phyloP scores from a whole-genome alignment of 2,797 vertebrate genomes.

The Rhyacichthys aspro region DNA sequence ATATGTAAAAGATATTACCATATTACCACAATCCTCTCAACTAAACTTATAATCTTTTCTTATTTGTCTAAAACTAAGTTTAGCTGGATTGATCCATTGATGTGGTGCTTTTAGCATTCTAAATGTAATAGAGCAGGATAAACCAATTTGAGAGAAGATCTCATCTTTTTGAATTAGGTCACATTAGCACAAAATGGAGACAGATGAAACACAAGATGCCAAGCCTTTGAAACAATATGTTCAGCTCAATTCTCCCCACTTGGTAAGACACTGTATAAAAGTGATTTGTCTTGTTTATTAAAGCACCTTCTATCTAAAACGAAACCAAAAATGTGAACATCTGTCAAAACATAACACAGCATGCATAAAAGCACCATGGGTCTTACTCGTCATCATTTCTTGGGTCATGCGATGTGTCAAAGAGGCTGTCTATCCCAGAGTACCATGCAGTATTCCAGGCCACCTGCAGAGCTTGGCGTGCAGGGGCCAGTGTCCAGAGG shows the following conservation, averaged over 20 bases:
- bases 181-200: slow-evolving; percentile 71
- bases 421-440: slow-evolving; percentile 84
- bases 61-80: slow-evolving; percentile 29
- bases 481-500: slow-evolving; percentile 77
- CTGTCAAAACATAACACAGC: slow-evolving; percentile 1
- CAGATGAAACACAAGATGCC: slow-evolving; percentile 60
- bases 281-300: slow-evolving; percentile 4
- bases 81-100: slow-evolving; percentile 49
- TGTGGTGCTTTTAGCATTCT: slow-evolving; percentile 47
- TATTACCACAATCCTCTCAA: background rate
- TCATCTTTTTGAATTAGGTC: slow-evolving; percentile 73
- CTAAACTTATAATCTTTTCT: slow-evolving; percentile 13
- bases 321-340: background rate
- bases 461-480: slow-evolving; percentile 85
- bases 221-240: slow-evolving; percentile 47
- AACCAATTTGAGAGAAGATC: slow-evolving; percentile 47
- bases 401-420: slow-evolving; percentile 64
- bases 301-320: slow-evolving; percentile 3
- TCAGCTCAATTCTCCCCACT: slow-evolving; percentile 25
- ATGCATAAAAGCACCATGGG: background rate
- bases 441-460: slow-evolving; percentile 94
- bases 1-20: background rate
- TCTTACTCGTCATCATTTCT: slow-evolving; percentile 78
- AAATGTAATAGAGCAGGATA: slow-evolving; percentile 57
- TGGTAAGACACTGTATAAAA: slow-evolving; percentile 11